phyloP scores from a whole-genome alignment of 2,797 vertebrate genomes.

The Pantherophis alleghaniensis region DNA sequence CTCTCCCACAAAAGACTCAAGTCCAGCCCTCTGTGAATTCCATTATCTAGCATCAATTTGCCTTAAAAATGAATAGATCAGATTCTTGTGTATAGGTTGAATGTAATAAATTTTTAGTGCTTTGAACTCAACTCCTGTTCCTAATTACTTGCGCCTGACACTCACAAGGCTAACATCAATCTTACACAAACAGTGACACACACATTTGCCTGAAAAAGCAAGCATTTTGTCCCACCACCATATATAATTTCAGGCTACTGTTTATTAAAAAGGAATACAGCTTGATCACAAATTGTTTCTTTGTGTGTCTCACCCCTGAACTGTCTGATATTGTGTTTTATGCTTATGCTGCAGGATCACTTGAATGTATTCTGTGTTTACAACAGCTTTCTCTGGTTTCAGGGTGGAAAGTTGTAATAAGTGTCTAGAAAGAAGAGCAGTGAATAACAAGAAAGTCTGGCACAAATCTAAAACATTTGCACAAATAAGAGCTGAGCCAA shows the following conservation, averaged over 20 bases:
- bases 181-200: conserved; percentile 18
- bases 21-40: background rate
- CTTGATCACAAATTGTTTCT: conserved; percentile 49
- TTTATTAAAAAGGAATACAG: conserved; percentile 55
- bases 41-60: background rate
- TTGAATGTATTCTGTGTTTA: conserved; percentile 53
- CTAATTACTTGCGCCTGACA: background rate
- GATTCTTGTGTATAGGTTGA: background rate
- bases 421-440: conserved; percentile 50
- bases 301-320: conserved; percentile 58
- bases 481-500: conserved; percentile 21
- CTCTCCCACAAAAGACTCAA: background rate
- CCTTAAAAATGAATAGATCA: background rate
- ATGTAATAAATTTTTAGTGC: background rate
- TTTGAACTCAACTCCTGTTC: background rate
- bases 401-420: conserved; percentile 54
- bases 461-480: conserved; percentile 37
- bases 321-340: conserved; percentile 37
- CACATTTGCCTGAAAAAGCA: conserved; percentile 26
- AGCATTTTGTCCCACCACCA: conserved; percentile 44
- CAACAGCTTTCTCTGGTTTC: conserved; percentile 61
- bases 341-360: conserved; percentile 37
- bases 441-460: conserved; percentile 40
- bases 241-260: conserved; percentile 42
- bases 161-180: background rate